phyloP scores from a whole-genome alignment of 2,797 vertebrate species.

The Otus scops region DNA sequence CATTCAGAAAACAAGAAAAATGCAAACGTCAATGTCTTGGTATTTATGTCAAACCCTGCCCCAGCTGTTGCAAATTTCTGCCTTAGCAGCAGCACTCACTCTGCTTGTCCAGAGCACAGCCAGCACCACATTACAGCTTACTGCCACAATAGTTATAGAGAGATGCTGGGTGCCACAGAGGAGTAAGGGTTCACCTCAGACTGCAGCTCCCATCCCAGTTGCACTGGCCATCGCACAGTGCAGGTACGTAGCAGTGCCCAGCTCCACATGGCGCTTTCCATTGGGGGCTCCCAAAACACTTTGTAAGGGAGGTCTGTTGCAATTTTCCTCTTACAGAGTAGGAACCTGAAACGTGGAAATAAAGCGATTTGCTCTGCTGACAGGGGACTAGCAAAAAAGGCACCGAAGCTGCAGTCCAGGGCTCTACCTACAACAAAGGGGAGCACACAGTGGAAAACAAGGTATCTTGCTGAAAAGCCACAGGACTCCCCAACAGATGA shows the following conservation, averaged over 20 bases:
- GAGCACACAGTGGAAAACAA: not conserved
- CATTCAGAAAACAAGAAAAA: not conserved
- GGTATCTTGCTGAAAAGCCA: not conserved
- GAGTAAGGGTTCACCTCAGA: not conserved
- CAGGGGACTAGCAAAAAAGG: not conserved
- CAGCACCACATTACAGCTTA: not conserved
- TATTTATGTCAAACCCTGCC: not conserved
- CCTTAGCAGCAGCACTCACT: not conserved
- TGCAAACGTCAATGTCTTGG: not conserved
- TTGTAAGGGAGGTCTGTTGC: not conserved
- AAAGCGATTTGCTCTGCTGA: not conserved
- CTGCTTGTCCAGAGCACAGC: not conserved
- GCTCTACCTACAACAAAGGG: not conserved
- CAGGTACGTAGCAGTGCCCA: fast-evolving
- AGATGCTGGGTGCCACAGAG: not conserved
- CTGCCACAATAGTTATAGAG: not conserved
- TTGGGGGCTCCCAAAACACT: not conserved
- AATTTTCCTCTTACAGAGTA: not conserved
- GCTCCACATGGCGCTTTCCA: not conserved
- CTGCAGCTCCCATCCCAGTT: not conserved
- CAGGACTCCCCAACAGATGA: not conserved
- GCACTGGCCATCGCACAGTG: not conserved
- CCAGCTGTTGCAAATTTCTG: not conserved
- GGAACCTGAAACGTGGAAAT: not conserved
- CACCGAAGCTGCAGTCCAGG: not conserved